Base-by-base conservation (phyloP, 2,797 vertebrate species). In the Cirrhinus mrigala region DNA sequence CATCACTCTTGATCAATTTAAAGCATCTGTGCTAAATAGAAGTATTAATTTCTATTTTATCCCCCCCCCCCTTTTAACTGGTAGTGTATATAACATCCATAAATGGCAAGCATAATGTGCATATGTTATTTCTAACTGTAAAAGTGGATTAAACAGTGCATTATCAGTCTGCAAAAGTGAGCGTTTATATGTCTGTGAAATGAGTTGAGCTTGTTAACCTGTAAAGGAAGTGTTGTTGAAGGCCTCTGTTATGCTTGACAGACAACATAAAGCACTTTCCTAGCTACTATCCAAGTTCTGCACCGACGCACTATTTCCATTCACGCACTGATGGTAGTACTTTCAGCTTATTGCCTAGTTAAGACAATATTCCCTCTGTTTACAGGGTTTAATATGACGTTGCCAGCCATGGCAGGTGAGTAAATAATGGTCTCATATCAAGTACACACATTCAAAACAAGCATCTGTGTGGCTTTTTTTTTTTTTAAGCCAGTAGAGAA, bases 331-430 rank as follows among this genome's bases (percentile, higher is more conserved):
- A 87, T 22, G 20, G 15, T 24, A 33, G n/a, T 44, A 56, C 50
- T 54, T 84, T 24, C 46, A 84, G 52, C 24, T 58, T 60, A 70
- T 48, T 70, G 52, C 74, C 50, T 54, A 22, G 71, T 48, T 70
- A 37, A 58, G 76, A 84, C 84, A 79, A 75, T 82, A 81, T 84
- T 73, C 50, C 83, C 75, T 87, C 83, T 79, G 62, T 82, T 70
- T 66, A 70, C 79, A 82, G 73, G 50, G 40, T 87, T 86, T 79
- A 85, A 82, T 70, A 29, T 85, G 69, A 33, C 14, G 37, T 86
- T 84, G 56, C n/a, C 44, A 64, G 29, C 70, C 16, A 10, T 60
- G 68, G 79, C 88, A 89, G 87, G 87, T 88, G 88, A 80, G 85
- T 71, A 89, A 89, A 89, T 84, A 89, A 37, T 40, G 62, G 69